Evolutionary conservation across 2,113 vertebrate species (phyloP).

Genomic region (Semicossyphus pulcher): DNA sequence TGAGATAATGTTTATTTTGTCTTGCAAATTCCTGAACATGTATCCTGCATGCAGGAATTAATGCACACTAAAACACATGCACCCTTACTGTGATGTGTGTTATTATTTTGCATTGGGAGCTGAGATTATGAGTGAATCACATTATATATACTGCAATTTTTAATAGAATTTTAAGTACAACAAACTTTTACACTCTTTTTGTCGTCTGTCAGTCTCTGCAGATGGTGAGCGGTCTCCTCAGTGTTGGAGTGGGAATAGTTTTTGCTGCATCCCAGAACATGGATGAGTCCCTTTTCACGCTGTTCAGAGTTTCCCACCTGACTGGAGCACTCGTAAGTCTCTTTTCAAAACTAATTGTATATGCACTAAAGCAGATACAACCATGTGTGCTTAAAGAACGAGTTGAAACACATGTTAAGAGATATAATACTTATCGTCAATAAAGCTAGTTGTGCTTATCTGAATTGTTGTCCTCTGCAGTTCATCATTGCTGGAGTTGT

Average conservation of each 20-base stretch:
- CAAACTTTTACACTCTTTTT: no score
- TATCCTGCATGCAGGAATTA: no score
- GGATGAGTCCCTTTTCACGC: neutral
- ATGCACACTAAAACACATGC: no score
- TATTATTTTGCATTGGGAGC: no score
- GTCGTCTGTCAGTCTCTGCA: conserved; percentile 75
- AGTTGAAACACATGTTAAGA: neutral
- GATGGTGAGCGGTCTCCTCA: conserved; percentile 72
- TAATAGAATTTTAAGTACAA: no score
- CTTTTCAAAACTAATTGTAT: neutral
- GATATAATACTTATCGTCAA: no score
- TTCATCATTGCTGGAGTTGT: conserved; percentile 74
- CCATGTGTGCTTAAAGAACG: neutral
- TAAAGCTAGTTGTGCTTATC: no score
- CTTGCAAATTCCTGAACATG: no score
- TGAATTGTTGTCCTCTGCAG: conserved; percentile 51
- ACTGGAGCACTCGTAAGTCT: conserved; percentile 75
- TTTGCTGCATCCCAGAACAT: conserved; percentile 57
- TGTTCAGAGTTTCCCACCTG: conserved; percentile 78
- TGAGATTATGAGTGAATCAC: no score
- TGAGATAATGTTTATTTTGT: no score
- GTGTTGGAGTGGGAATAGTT: conserved; percentile 74
- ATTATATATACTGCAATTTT: no score
- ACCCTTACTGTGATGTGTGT: no score
- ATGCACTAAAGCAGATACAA: neutral